Base-by-base conservation (phyloP, 1,140 invertebrate genomes). In the Diachasma alloeum region DNA sequence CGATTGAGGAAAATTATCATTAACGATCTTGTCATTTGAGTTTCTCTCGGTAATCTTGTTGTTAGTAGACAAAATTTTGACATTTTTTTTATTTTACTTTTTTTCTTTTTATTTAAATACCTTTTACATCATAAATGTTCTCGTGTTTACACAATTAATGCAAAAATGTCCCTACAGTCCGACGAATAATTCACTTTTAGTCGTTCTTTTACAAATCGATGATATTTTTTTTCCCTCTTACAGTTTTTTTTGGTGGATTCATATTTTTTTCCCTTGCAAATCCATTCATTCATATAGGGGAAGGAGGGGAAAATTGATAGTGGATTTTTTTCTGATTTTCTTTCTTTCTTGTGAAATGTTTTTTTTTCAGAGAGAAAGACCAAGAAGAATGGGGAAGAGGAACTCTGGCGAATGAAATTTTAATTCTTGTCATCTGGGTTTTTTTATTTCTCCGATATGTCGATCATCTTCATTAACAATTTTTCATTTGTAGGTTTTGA, bases 81-180 rank as follows among this genome's bases (percentile, higher is more conserved):
- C 39, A 42, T 42, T 6, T 26, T 59, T 22, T 26, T 26, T 63
- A 59, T 79, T 82, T 82, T 83, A 77, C 74, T 80, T 82, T 81
- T 83, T 83, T 84, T 87, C 82, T 82, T 87, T 87, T 87, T 79
- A 82, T 81, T 82, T 81, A 83, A 81, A 79, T 79, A 79, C 80
- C 78, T 83, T 87, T 85, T 83, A 85, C 82, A 86, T 87, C 59
- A 72, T 72, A 53, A 44, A 84, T 86, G 82, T 88, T 85, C 83
- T 86, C 82, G 84, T 88, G 84, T 86, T 87, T 87, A 87, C 85
- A 87, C 86, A 87, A 89, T 89, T 87, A 87, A 87, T 87, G 87
- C 84, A 88, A 89, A 84, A 85, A 85, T 89, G 87, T 88, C 85
- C 86, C 87, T 88, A 86, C 87, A 83, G 83, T 88, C 84, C 87